Base-by-base conservation (phyloP, 2,888 invertebrate genomes). In the Athalia rosae region DNA sequence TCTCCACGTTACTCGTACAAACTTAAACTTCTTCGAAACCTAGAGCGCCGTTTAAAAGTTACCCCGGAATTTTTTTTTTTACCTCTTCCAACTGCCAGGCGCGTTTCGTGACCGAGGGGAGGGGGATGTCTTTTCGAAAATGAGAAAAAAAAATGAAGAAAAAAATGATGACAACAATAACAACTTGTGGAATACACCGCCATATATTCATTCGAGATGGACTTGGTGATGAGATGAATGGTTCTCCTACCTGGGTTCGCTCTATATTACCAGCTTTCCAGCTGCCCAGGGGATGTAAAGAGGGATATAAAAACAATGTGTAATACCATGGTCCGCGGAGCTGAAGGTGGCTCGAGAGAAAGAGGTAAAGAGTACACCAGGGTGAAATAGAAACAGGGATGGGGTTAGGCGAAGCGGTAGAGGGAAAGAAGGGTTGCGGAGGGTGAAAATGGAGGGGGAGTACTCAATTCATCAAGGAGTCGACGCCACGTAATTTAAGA, bases 381-480 rank as follows among this genome's bases (percentile, higher is more conserved):
- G 28, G 28, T 3, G 53, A 53, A n/a, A n/a, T 53, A 53, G 53
- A 53, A 53, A n/a, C 3, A 53, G 3, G 53, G 1, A 53, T n/a
- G 53, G n/a, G n/a, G 28, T 28, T 28, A 53, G 9, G n/a, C 53
- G 9, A 53, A 8, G 64, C 64, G 78, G 80, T 45, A 76, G 77
- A 79, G 82, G 66, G 71, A 58, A 78, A 69, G 28, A 28, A 28
- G 28, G 28, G 28, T 28, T 28, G 28, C 28, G 28, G 28, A 79
- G 63, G 76, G 61, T 61, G 62, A 73, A 62, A 79, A 79, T 78
- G 82, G 79, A 82, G 82, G 84, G 85, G 86, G 85, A 89, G 89
- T 88, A 89, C 89, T 89, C 89, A 89, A 90, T 90, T 89, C 89
- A 90, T 90, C 89, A 90, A 87, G 84, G 83, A 89, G 88, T 89